phyloP scores from a whole-genome alignment of 2,888 invertebrate genomes.

The Leptinotarsa rubiginosa region DNA sequence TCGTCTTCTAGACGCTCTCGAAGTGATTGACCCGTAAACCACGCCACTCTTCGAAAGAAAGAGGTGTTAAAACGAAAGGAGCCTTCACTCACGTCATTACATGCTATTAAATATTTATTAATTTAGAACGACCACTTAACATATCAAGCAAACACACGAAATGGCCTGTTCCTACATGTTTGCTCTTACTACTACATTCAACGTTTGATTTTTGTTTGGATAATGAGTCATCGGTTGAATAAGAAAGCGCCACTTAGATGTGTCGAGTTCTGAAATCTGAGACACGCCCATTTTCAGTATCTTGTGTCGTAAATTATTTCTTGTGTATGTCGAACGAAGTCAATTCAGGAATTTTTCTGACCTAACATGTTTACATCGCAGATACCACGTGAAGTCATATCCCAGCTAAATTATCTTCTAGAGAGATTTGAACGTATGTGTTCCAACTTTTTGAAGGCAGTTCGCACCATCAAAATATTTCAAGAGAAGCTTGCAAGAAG shows the following conservation, averaged over 20 bases:
- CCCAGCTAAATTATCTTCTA: too few species aligned
- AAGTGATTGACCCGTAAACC: not conserved
- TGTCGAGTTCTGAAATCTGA: conserved; percentile 10
- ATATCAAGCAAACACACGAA: conserved; percentile 19
- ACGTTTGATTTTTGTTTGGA: conserved; percentile 21
- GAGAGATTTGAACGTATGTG: too few species aligned
- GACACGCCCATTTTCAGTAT: not conserved
- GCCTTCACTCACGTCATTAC: not conserved
- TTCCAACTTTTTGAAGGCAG: too few species aligned
- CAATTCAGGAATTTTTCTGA: too few species aligned
- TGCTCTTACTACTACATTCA: conserved; percentile 15
- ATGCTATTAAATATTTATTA: conserved; percentile 14
- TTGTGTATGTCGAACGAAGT: not conserved
- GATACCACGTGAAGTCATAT: too few species aligned
- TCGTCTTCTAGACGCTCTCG: not conserved
- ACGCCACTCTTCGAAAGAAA: not conserved
- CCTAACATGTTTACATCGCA: too few species aligned
- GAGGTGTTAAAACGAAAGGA: conserved; percentile 14
- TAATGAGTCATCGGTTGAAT: conserved; percentile 13
- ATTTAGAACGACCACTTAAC: conserved; percentile 25
- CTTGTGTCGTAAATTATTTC: not conserved
- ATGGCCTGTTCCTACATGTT: conserved; percentile 10
- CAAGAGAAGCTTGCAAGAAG: too few species aligned
- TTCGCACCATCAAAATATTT: too few species aligned
- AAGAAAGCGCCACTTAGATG: conserved; percentile 8